Base-by-base conservation (phyloP, 2,113 vertebrate species). In the Dendropsophus ebraccatus region DNA sequence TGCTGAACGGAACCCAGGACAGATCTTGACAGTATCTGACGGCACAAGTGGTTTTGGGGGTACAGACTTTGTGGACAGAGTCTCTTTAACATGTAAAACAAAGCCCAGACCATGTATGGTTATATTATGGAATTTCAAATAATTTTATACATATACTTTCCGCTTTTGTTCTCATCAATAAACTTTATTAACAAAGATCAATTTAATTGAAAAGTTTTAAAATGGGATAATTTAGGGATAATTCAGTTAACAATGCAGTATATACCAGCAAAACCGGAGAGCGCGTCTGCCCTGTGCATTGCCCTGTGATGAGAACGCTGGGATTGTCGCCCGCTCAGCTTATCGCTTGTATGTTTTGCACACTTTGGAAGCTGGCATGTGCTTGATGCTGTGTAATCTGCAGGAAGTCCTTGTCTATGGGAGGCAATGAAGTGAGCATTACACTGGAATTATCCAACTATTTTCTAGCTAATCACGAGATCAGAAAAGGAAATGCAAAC, bases 341-440 rank as follows among this genome's bases (percentile, higher is more conserved):
- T 65, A 80, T 80, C 72, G 50, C 41, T 37, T 80, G 84, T 86
- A 30, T 86, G 23, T 86, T 79, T 86, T 80, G 84, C 75, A 80
- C 56, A 19, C 21, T 4, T 65, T 80, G 45, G 49, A 56, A 58
- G 65, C 50, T 72, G 45, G 84, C 76, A 70, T 86, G 49, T 80
- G 74, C 65, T 35, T 86, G 47, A 79, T 80, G 76, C 62, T 70
- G 35, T 86, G 76, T 86, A 80, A 86, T 80, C 84, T 86, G 52
- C 75, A 79, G 84, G 76, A 86, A 86, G 50, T 86, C 76, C 76
- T 86, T 86, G 84, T 80, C 75, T 86, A 86, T 80, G 65, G 62
- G 84, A 80, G 56, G 84, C 76, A 81, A 50, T 86, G 77, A 80
- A 86, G 76, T 80, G 76, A 86, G 65, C 32, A 81, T 86, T 73